A percentile compares a stretch with the other conserved stretches of the same genome.
Evolutionary conservation across 2,888 invertebrate genomes (phyloP).

Genomic region (Philhelius pedissequus): DNA sequence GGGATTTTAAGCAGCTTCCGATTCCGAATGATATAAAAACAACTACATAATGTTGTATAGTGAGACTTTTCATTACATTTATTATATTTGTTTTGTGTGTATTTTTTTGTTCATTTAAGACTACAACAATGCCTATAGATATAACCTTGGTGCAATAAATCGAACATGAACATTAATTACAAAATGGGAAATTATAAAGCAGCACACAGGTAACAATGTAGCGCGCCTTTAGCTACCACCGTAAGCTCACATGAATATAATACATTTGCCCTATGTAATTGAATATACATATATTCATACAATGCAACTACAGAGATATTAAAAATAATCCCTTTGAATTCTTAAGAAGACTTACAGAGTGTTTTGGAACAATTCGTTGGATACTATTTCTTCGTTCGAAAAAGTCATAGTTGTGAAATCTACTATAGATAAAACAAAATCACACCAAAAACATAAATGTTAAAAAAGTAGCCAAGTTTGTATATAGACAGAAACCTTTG

Average conservation of each 20-base stretch:
- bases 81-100: background rate
- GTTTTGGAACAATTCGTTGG: too few species aligned
- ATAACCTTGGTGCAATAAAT: slow-evolving; percentile 2
- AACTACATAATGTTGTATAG: background rate
- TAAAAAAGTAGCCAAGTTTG: too few species aligned
- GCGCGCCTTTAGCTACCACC: background rate
- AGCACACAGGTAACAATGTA: background rate
- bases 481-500: too few species aligned
- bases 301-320: background rate
- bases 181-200: slow-evolving; percentile 27
- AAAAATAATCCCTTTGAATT: too few species aligned
- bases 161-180: slow-evolving; percentile 21
- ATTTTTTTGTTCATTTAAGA: background rate
- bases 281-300: too few species aligned
- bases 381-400: too few species aligned
- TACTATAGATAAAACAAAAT: too few species aligned
- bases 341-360: too few species aligned
- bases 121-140: background rate
- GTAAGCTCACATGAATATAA: background rate
- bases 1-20: slow-evolving; percentile 13
- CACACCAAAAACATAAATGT: too few species aligned
- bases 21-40: background rate
- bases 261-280: background rate
- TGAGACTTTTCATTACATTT: background rate
- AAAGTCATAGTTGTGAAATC: too few species aligned